Evolutionary conservation across 2,113 vertebrate species (phyloP).

Genomic region (Nesospiza acunhae): DNA sequence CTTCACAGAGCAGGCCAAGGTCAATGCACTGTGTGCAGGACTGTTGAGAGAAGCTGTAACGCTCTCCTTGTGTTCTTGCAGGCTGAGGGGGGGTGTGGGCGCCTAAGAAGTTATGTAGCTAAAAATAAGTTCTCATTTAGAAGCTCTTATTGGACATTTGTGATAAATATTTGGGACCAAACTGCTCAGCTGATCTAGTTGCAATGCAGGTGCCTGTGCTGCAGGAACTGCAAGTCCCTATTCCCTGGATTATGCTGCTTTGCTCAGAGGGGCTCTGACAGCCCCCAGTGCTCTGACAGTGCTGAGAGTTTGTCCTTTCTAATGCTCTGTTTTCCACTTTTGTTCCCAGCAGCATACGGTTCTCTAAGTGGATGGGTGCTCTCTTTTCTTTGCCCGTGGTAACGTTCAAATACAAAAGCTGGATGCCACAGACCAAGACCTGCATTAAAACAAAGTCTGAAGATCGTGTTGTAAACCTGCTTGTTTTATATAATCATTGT

Average conservation of each 20-base stretch:
- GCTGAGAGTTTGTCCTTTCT: neutral
- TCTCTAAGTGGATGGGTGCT: constrained; percentile 56
- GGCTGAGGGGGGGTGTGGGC: neutral
- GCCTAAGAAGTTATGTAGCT: neutral
- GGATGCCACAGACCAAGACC: constrained; percentile 50
- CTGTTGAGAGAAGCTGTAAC: neutral
- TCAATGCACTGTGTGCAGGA: neutral
- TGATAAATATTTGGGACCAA: neutral
- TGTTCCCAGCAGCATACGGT: constrained; percentile 2
- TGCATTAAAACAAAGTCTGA: constrained; percentile 29
- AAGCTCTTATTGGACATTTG: neutral
- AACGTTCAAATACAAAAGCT: neutral
- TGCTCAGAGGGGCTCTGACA: neutral
- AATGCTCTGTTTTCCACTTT: constrained; percentile 42
- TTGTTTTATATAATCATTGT: constrained; percentile 45
- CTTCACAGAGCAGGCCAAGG: neutral
- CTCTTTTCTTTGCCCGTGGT: constrained; percentile 19
- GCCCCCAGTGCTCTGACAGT: neutral
- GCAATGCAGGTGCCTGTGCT: neutral
- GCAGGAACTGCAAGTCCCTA: neutral
- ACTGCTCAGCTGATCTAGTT: neutral
- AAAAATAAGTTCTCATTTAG: neutral
- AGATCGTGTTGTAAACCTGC: constrained; percentile 19
- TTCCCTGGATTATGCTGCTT: neutral
- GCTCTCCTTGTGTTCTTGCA: neutral